Evolutionary conservation across 23 tunicate species (phyloP).

Genomic region (Halocynthia aurantium): DNA sequence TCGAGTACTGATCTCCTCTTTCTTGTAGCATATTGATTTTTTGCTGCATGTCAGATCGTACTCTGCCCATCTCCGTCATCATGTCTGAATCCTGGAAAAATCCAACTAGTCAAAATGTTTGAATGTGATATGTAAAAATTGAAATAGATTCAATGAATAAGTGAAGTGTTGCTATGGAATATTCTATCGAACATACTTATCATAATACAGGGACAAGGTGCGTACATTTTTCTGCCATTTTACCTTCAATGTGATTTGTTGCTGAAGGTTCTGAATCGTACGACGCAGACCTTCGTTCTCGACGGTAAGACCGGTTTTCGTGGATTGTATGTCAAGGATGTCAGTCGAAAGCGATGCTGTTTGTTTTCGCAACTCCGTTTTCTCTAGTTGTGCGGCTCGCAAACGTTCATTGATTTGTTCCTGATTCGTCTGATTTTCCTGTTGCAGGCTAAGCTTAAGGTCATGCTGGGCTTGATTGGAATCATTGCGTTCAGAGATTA

Average conservation of each 20-base stretch:
- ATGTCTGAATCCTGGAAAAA: conserved; percentile 23
- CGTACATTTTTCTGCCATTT: no score
- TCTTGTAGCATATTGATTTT: conserved; percentile 52
- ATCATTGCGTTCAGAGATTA: conserved; percentile 43
- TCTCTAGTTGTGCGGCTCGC: conserved; percentile 25
- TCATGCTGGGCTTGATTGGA: conserved; percentile 44
- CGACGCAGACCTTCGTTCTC: conserved; percentile 58
- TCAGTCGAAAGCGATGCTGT: conserved; percentile 35
- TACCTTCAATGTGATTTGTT: conserved; percentile 45
- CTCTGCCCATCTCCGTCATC: conserved; percentile 40
- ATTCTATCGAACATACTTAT: no score
- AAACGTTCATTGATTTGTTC: conserved; percentile 62
- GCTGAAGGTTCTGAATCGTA: conserved; percentile 46
- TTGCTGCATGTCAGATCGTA: conserved; percentile 38
- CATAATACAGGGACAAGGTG: no score
- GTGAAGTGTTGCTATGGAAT: no score
- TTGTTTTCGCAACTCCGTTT: conserved; percentile 49
- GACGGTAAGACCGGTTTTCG: conserved; percentile 24
- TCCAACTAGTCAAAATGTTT: background rate
- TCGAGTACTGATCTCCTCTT: conserved; percentile 29
- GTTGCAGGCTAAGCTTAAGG: conserved; percentile 38
- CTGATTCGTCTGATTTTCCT: conserved; percentile 54
- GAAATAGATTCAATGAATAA: no score
- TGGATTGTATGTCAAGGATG: conserved; percentile 45
- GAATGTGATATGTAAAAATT: no score